Base-by-base conservation (phyloP, 92 coral and sea anemone species). In the Palythoa caribaeorum region DNA sequence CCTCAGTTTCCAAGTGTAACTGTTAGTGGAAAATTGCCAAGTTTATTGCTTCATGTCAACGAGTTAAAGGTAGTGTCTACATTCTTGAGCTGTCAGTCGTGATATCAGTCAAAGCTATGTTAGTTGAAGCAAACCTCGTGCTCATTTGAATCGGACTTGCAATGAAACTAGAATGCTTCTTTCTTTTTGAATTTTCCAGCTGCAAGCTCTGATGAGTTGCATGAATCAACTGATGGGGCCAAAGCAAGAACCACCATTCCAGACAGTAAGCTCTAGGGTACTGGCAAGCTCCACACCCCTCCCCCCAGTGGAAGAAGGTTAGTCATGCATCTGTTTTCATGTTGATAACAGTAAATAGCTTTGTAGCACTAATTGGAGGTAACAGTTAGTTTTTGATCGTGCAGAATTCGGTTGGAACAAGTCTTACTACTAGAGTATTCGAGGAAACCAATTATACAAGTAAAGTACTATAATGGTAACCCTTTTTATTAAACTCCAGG, bases 1-100 rank as follows among this genome's bases (percentile, higher is more conserved):
- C 99, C 99, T 68, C 93, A 89, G 91, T 97, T 92, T 81, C 99
- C 99, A 17, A 95, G 98, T 44, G 94, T 97, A 5, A 89, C 95
- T 12, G 84, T 97, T 53, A 91, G 86, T 87, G 99, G 97, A 19
- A 93, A 95, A 8, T 94, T 97, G 38, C 98, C 99, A 17, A 92
- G 90, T 55, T 87, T 97, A 83, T 92, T 94, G 47, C 93, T 97
- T 54, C 98, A 97, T 74, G 86, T 97, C 88, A 97, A 96, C 75
- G 99, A 97, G 87, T 88, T 92, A 66, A 97, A 97, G 98, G 99
- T 96, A 81, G 19, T 16, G 2, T 44, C 8, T 11, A 28, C 15
- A 1, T 44, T 16, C 28, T 5, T 39, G 53, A 19, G 13, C 15
- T 73, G 21, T 14, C 65, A 10, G 19, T 59, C 65, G 65, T 59